Evolutionary conservation across 2,797 vertebrate genomes (phyloP), one percentile per base, ranked within the genome.

Genomic region (Mormyrus hasselquistii): DNA sequence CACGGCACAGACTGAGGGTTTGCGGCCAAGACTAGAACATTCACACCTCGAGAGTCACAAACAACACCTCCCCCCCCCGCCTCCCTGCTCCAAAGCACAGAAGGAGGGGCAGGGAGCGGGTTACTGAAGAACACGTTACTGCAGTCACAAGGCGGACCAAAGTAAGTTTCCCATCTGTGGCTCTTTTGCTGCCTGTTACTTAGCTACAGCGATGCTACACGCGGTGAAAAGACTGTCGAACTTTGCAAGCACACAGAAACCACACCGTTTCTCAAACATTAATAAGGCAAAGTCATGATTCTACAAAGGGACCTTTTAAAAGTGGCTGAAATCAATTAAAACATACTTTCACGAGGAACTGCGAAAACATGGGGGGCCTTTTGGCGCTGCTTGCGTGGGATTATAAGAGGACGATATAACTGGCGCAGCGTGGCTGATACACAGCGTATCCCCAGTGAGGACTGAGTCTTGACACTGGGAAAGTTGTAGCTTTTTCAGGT

Each of bases 21-120:
- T 59, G 52, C 34, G 53, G 85, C 85, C 52, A 87, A 41, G 85
- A 87, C 52, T n/a, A 41, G 85, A 87, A 87, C 85, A 87, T 87
- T 87, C 85, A 57, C 85, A 87, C 85, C 85, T 87, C 85, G 53
- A 52, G 29, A 87, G 85, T 87, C 85, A 57, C 85, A 87, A 87
- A 87, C 85, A 87, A 87, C 85, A 87, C 85, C 53, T 41, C 84
- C 83, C 25, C 83, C 52, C 82, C 44, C 82, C 38, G 44, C 79
- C 84, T 86, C 85, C 85, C 52, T 16, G 38, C 52, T 87, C 53
- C 85, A 57, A 59, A 52, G 50, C 52, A 16, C 53, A 38, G 52
- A 19, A 44, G 38, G 38, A 29, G 73, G 25, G 19, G 83, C 7
- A 6, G 55, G 19, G 55, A n/a, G 19, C 19, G 55, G 55, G 55